Percentiles rank a stretch among this genome's conserved stretches.
Conservation (phyloP, 2,888 invertebrate genomes). For the Blastobasis adustella region DNA sequence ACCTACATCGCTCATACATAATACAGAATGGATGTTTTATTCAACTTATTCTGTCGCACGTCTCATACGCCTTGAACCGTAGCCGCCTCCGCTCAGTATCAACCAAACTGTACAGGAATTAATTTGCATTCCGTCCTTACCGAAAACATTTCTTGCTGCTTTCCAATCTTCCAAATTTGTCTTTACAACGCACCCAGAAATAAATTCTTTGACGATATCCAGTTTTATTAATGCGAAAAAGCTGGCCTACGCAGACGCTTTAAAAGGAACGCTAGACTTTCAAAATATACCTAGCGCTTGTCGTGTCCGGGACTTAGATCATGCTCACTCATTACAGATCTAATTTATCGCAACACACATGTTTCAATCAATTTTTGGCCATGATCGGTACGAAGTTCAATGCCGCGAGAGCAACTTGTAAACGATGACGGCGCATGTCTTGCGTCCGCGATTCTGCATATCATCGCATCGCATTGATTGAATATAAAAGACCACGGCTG, state of each 20-base stretch:
- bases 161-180: slow-evolving; percentile 13
- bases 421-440: slow-evolving; percentile 39
- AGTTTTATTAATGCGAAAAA: no score
- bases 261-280: no score
- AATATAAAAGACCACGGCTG: slow-evolving; percentile 22
- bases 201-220: no score
- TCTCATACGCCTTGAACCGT: no score
- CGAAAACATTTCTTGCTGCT: slow-evolving; percentile 12
- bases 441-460: slow-evolving; percentile 32
- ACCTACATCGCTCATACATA: no score
- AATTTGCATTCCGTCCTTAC: slow-evolving; percentile 20
- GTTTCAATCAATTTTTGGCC: slow-evolving; percentile 3
- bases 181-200: no score
- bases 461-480: slow-evolving; percentile 33
- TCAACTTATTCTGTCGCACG: no score
- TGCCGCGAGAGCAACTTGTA: slow-evolving; percentile 28
- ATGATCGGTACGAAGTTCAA: slow-evolving; percentile 26
- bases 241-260: no score
- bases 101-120: slow-evolving; percentile 12
- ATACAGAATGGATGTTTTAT: not conserved
- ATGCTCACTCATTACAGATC: not conserved
- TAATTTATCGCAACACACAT: not conserved
- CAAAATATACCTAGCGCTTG: no score
- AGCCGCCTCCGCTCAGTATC: no score
- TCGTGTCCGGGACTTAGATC: no score